A percentile compares a stretch with the other conserved stretches of the same genome.
phyloP scores from a whole-genome alignment of 1,140 invertebrate species.

The Holcopasites calliopsidis region DNA sequence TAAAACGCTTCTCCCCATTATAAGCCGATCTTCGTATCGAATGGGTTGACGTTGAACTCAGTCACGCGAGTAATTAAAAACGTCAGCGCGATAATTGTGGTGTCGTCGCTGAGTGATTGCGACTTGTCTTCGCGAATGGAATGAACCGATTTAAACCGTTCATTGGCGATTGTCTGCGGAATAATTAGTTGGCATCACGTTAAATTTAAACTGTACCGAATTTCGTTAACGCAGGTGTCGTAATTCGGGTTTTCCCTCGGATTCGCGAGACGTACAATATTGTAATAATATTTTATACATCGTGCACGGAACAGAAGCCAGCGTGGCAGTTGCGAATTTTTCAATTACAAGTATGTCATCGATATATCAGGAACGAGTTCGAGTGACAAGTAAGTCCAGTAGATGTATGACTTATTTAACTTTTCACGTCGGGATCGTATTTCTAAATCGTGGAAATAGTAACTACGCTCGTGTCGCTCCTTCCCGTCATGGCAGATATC shows the following conservation, averaged over 20 bases:
- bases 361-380: constrained; percentile 4
- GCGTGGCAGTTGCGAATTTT: constrained; percentile 1
- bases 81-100: constrained; percentile 46
- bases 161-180: background rate
- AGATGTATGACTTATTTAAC: constrained; percentile 34
- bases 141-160: background rate
- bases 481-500: constrained; percentile 9
- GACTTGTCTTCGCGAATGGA: constrained; percentile 19
- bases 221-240: background rate
- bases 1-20: constrained; percentile 35
- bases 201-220: background rate
- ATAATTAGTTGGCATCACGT: background rate
- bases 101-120: constrained; percentile 18
- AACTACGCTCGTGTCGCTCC: background rate
- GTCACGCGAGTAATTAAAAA: constrained; percentile 57
- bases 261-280: background rate
- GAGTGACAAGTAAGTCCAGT: constrained; percentile 35
- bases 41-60: constrained; percentile 33
- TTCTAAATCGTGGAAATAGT: constrained; percentile 10
- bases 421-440: constrained; percentile 8
- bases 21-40: constrained; percentile 32
- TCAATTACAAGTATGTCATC: background rate
- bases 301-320: background rate
- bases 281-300: background rate
- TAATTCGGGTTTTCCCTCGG: background rate